A percentile compares a stretch with the other conserved stretches of the same genome.
These are phyloP conservation scores for Ceuthmochares aereus DNA, from an alignment of 2,113 vertebrate species.

Conservation along the genomic window DNA sequence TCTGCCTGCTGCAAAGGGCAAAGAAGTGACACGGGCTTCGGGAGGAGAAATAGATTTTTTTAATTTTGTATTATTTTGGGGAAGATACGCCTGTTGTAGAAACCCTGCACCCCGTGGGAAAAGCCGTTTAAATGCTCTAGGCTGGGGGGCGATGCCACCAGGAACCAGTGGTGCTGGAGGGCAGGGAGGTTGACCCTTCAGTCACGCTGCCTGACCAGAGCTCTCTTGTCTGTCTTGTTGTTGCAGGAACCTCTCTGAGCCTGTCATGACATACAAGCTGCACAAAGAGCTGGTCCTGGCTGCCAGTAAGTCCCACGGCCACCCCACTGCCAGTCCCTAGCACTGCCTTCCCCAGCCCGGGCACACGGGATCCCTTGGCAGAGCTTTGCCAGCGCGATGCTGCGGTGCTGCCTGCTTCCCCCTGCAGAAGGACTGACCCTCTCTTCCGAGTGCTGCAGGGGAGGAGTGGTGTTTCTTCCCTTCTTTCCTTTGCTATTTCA, in stretches of 20 bases:
- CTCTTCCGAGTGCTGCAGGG: not conserved
- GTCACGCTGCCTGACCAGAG: not conserved
- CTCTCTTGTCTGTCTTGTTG: constrained; percentile 49
- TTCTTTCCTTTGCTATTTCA: not conserved
- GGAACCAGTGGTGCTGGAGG: not conserved
- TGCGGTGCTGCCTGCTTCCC: fast-evolving
- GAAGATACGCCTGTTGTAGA: not conserved
- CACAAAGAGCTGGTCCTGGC: constrained; percentile 92
- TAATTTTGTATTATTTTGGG: not conserved
- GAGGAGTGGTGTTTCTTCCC: not conserved
- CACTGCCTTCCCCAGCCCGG: not conserved
- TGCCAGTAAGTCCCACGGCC: constrained; percentile 86
- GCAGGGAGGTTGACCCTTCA: no score
- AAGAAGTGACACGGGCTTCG: not conserved
- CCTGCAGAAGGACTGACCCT: not conserved
- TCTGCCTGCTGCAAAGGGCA: not conserved
- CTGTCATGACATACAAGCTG: constrained; percentile 93
- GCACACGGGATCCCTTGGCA: not conserved
- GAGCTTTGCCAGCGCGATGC: not conserved
- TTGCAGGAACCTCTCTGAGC: constrained; percentile 93
- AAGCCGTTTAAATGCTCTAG: not conserved
- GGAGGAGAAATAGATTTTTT: not conserved
- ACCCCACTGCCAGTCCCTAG: not conserved
- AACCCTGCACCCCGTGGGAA: fast-evolving
- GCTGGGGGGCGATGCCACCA: not conserved